Conservation (phyloP, 2,888 invertebrate species). For the Brachypalpus laphriformis region DNA sequence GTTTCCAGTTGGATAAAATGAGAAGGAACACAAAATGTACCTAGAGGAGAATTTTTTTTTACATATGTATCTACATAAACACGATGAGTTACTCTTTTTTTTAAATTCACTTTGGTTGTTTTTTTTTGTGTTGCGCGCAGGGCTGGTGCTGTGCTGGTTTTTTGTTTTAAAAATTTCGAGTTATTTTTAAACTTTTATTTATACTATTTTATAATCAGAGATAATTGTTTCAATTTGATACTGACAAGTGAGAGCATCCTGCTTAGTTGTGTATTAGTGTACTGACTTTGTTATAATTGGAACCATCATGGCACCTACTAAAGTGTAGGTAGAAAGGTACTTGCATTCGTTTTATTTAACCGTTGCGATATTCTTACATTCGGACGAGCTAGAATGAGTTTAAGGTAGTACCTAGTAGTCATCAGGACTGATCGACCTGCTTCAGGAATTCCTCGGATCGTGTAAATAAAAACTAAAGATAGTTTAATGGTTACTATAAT, state of each 20-base stretch:
- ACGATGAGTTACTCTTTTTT: slow-evolving; percentile 13
- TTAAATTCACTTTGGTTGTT: neutral
- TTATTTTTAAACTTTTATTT: slow-evolving; percentile 29
- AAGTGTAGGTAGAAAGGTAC: too few relatives aligned
- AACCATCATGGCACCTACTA: too few relatives aligned
- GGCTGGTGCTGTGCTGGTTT: slow-evolving; percentile 3
- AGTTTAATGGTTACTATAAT: too few relatives aligned
- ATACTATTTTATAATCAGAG: slow-evolving; percentile 1
- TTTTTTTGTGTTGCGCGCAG: slow-evolving; percentile 5
- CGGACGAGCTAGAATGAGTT: too few relatives aligned
- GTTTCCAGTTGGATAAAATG: slow-evolving; percentile 36
- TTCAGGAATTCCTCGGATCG: too few relatives aligned
- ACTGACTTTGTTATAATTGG: neutral
- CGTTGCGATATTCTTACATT: too few relatives aligned
- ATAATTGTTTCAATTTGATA: neutral
- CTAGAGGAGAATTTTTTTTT: slow-evolving; percentile 11
- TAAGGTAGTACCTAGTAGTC: too few relatives aligned
- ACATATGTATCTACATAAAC: neutral
- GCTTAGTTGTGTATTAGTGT: neutral
- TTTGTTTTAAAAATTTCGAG: slow-evolving; percentile 9
- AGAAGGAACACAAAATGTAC: slow-evolving; percentile 22
- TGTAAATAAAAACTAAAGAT: too few relatives aligned
- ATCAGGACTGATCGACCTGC: too few relatives aligned
- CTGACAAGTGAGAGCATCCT: slow-evolving; percentile 4
- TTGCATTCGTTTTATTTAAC: too few relatives aligned